These are phyloP conservation scores for Pipa parva DNA, from an alignment of 2,113 vertebrate species.

Conservation along the genomic window DNA sequence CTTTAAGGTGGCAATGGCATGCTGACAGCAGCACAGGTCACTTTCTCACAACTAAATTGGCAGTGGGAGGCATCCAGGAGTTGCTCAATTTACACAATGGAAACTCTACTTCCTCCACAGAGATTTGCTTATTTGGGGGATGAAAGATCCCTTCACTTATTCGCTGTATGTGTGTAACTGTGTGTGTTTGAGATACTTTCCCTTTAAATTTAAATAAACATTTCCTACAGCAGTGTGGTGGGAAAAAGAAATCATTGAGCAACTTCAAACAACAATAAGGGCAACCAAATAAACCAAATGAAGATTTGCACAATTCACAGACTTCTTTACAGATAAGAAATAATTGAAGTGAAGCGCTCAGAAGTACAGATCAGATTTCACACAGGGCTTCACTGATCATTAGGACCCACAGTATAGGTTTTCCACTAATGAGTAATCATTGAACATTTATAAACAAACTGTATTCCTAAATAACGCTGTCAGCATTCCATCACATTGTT, in stretches of 20 bases:
- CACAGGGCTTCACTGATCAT: constrained; percentile 2
- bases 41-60: no score
- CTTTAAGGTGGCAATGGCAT: no score
- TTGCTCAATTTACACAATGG: no score
- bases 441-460: background rate
- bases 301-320: background rate
- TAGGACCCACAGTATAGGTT: background rate
- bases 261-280: background rate
- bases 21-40: no score
- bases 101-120: no score
- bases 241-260: background rate
- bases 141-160: no score
- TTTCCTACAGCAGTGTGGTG: background rate
- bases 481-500: background rate
- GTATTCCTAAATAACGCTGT: background rate
- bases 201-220: background rate
- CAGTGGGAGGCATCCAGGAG: no score
- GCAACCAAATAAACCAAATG: background rate
- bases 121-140: no score
- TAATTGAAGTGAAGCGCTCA: background rate
- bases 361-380: background rate
- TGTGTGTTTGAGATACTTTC: background rate
- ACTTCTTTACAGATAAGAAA: background rate
- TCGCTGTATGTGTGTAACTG: background rate
- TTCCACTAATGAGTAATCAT: constrained; percentile 4